These are phyloP conservation scores for Caiman crocodilus DNA, from an alignment of 2,797 vertebrate genomes.

Conservation along the genomic window DNA sequence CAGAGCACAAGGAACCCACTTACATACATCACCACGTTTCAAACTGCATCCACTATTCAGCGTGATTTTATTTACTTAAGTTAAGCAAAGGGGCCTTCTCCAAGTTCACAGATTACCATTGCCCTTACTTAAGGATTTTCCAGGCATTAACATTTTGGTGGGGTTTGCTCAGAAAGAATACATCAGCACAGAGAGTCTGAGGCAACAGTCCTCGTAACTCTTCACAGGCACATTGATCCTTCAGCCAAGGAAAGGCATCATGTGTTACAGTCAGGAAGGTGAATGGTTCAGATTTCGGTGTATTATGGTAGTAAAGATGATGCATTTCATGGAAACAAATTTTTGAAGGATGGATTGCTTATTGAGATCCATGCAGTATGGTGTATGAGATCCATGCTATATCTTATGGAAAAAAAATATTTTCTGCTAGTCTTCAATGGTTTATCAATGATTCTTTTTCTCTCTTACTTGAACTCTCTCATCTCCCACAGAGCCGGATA, in stretches of 20 bases:
- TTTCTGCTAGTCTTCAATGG: background rate
- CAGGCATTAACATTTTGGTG: background rate
- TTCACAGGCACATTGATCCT: background rate
- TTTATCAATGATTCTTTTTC: background rate
- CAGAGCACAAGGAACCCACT: background rate
- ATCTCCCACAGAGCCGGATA: background rate
- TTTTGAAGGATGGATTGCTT: conserved; percentile 30
- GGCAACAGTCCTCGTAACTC: background rate
- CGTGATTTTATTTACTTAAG: background rate
- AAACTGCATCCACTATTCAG: background rate
- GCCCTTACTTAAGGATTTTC: background rate
- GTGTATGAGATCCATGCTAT: no score
- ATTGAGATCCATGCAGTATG: background rate
- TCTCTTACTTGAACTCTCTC: background rate
- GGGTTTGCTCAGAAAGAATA: background rate
- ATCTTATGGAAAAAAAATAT: background rate
- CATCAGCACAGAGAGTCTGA: background rate
- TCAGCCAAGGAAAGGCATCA: conserved; percentile 8
- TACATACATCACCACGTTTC: background rate
- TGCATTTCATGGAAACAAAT: background rate
- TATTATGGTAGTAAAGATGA: rapidly evolving
- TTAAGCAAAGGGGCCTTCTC: background rate
- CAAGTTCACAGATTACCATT: background rate
- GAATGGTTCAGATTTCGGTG: background rate
- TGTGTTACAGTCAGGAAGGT: background rate